Base-by-base conservation (phyloP, 2,113 vertebrate species). In the Halcyon malimbica region DNA sequence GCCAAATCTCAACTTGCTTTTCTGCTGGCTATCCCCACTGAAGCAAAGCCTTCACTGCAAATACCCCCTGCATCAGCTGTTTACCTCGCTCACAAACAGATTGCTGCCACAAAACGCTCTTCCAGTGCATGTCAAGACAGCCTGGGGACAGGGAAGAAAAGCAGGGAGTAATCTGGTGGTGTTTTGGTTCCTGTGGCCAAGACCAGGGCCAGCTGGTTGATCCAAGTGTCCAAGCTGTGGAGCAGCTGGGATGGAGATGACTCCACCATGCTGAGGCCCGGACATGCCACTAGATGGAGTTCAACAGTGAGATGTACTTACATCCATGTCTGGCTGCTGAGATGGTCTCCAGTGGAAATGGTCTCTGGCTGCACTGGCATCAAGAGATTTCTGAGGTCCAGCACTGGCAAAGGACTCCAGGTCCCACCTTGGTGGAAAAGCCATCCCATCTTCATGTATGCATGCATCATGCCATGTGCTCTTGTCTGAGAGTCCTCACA, bases 31-130 rank as follows among this genome's bases (percentile, higher is more conserved):
- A 51, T 86, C 56, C 42, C 15, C 57, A 2, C 26, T 62, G 75
- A 82, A 87, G 56, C 21, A 76, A 84, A 91, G 51, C 33, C 57
- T 28, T 71, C 19, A 18, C 87, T 93, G 76, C 70, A 82, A 53
- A 83, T 83, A 9, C 64, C 64, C 71, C 13, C 91, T 53, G 48
- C 79, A 83, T 77, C 84, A 68, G 74, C 90, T 87, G 84, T 95
- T 95, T 89, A 94, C 90, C 60, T 77, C 46, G 37, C 54, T 71
- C 33, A 1, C 94, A 93, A 96, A 95, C 86, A 96, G 54, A 89
- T 63, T 11, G 1, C 65, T 71, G 78, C 71, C 37, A 37, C 69
- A 67, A 89, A 87, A 88, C 1, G 0, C 60, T 86, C 90, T 77
- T 91, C 80, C 53, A 46, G 31, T 4, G 2, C 70, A 67, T 3